A percentile compares a stretch with the other conserved stretches of the same genome.
These are phyloP conservation scores for Apamea monoglypha DNA, from an alignment of 2,888 invertebrate species.

Conservation along the genomic window DNA sequence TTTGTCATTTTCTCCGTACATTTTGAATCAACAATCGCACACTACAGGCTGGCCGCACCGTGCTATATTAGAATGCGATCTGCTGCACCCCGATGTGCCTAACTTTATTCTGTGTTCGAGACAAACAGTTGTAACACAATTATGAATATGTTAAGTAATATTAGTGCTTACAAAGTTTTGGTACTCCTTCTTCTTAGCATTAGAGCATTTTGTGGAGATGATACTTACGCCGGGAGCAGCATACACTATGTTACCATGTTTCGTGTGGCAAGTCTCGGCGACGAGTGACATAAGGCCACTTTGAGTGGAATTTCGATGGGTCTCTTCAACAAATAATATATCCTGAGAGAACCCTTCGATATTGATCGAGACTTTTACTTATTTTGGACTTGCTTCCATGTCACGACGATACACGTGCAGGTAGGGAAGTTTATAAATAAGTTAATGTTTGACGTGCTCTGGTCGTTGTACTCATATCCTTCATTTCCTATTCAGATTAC, in stretches of 20 bases:
- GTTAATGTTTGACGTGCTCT: neutral
- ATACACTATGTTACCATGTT: neutral
- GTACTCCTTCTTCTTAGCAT: neutral
- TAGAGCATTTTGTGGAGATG: neutral
- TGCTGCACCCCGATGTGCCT: neutral
- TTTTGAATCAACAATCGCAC: neutral
- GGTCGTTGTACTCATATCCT: neutral
- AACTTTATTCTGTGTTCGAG: neutral
- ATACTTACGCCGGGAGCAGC: neutral
- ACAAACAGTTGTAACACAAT: neutral
- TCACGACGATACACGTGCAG: neutral
- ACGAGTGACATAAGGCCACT: neutral
- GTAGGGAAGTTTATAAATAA: slow-evolving; percentile 29
- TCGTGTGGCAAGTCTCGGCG: neutral
- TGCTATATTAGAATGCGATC: neutral
- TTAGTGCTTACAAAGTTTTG: neutral
- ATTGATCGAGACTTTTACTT: neutral
- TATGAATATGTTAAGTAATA: neutral
- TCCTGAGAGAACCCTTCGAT: neutral
- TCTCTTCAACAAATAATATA: neutral
- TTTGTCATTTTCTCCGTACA: neutral
- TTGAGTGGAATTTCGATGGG: neutral
- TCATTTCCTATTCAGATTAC: slow-evolving; percentile 32
- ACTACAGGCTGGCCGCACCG: neutral
- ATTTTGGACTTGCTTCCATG: neutral